Evolutionary conservation across 2,797 vertebrate species (phyloP).

Genomic region (Gymnopithys bicolor): DNA sequence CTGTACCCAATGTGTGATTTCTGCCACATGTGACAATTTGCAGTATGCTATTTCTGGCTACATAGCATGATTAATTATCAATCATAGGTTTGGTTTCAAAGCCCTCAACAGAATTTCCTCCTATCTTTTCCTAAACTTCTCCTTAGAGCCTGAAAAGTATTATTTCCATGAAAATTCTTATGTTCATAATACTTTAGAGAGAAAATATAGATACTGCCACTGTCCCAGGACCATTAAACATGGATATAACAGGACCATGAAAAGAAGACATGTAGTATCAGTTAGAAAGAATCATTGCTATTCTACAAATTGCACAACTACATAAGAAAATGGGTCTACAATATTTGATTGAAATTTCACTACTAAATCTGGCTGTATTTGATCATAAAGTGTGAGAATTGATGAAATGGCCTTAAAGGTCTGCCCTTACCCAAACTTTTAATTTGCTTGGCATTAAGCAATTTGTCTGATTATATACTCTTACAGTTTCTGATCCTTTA

Average conservation of each 20-base stretch:
- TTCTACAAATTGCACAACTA: not conserved
- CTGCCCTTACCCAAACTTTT: not conserved
- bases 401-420: not conserved
- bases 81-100: not conserved
- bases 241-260: not conserved
- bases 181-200: not conserved
- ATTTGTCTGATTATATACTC: not conserved
- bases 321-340: not conserved
- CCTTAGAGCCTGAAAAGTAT: not conserved
- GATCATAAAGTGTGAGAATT: not conserved
- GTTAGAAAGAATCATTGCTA: not conserved
- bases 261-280: not conserved
- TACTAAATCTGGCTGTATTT: not conserved
- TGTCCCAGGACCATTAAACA: not conserved
- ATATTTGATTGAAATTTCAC: not conserved
- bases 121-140: not conserved
- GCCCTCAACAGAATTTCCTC: not conserved
- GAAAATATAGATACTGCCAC: not conserved
- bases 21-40: slow-evolving; percentile 61
- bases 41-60: slow-evolving; percentile 37
- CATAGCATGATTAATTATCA: not conserved
- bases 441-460: not conserved
- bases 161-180: not conserved
- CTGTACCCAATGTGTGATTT: slow-evolving; percentile 62
- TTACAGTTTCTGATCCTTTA: not conserved